These are phyloP conservation scores for Bombylius major DNA, from an alignment of 2,888 invertebrate genomes.

Conservation along the genomic window DNA sequence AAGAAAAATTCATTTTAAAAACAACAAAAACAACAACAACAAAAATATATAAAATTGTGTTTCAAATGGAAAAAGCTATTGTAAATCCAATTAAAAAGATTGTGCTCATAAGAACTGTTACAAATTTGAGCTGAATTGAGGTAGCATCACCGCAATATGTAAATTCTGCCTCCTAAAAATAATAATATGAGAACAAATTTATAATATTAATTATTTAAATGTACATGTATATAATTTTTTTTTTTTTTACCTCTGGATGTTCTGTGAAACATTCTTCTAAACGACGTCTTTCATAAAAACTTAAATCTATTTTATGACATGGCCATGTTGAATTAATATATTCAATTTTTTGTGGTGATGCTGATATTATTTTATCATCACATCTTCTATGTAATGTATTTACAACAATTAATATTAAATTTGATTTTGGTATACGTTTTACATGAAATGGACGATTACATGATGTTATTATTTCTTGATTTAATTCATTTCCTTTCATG, in stretches of 20 bases:
- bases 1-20: too few relatives aligned
- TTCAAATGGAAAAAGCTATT: not conserved
- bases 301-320: slow-evolving; percentile 64
- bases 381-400: slow-evolving; percentile 41
- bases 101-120: not conserved
- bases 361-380: slow-evolving; percentile 36
- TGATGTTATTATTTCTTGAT: slow-evolving; percentile 32
- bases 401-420: slow-evolving; percentile 63
- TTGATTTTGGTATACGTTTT: slow-evolving; percentile 61
- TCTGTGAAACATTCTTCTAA: slow-evolving; percentile 66
- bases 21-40: too few relatives aligned
- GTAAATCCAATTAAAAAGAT: not conserved
- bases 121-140: slow-evolving; percentile 9
- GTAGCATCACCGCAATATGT: slow-evolving; percentile 33
- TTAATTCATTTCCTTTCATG: slow-evolving; percentile 29
- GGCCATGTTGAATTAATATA: slow-evolving; percentile 45
- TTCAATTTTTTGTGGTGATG: slow-evolving; percentile 39
- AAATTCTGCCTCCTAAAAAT: slow-evolving; percentile 26
- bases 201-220: too few relatives aligned
- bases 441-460: slow-evolving; percentile 53
- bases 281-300: slow-evolving; percentile 50
- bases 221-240: too few relatives aligned
- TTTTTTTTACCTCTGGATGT: slow-evolving; percentile 46
- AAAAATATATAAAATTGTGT: too few relatives aligned
- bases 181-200: too few relatives aligned